These are phyloP conservation scores for Pogonophryne albipinna DNA, from an alignment of 2,797 vertebrate genomes.

Conservation along the genomic window DNA sequence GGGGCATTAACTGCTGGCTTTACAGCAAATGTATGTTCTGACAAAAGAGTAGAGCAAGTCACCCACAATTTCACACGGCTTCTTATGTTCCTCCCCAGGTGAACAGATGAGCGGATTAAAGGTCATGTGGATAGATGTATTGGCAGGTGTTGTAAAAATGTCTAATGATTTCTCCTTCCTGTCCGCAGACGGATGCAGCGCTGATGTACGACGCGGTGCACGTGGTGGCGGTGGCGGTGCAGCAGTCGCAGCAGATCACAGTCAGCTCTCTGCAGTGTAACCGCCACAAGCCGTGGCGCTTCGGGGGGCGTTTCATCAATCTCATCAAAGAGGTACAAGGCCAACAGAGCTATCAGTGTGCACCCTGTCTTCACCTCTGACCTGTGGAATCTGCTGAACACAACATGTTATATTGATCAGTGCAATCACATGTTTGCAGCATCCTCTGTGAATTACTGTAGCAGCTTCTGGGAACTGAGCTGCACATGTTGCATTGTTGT, in stretches of 20 bases:
- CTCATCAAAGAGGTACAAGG: constrained; percentile 94
- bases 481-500: constrained; percentile 5
- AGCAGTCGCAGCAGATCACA: constrained; percentile 97
- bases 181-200: constrained; percentile 93
- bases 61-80: constrained; percentile 44
- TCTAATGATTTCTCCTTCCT: constrained; percentile 48
- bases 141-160: constrained; percentile 52
- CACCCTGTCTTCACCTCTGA: constrained; percentile 35
- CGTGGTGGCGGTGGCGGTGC: constrained; percentile 95
- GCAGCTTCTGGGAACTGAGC: constrained; percentile 4
- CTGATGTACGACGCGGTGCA: constrained; percentile 98
- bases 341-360: background rate
- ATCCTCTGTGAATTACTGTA: constrained; percentile 4
- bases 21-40: constrained; percentile 60
- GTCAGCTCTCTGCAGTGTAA: constrained; percentile 98
- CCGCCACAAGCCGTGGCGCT: constrained; percentile 97
- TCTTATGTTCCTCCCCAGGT: constrained; percentile 40
- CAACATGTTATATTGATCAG: constrained; percentile 12
- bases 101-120: constrained; percentile 47
- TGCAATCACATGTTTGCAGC: constrained; percentile 1
- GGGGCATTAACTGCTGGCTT: constrained; percentile 57
- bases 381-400: constrained; percentile 20
- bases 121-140: constrained; percentile 51
- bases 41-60: constrained; percentile 52
- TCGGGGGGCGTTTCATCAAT: constrained; percentile 93